Base-by-base conservation (phyloP, 2,888 invertebrate species). In the Hypsopygia costalis region DNA sequence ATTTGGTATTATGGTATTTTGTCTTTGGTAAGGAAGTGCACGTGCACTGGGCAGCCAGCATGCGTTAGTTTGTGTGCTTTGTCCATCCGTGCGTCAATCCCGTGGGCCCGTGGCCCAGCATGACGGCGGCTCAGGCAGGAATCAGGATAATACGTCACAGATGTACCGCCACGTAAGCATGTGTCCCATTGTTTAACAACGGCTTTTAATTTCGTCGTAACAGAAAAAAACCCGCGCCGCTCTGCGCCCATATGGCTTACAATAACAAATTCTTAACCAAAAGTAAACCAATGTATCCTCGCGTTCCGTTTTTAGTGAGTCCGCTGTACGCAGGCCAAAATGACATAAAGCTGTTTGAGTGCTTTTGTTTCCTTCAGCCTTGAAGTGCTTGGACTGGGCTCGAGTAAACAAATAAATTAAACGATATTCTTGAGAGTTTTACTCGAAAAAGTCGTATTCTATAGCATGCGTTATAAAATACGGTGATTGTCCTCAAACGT, bases 181-280 rank as follows among this genome's bases (percentile, higher is more conserved):
- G 71, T 83, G 81, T 78, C 78, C 76, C 65, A 81, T 83, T 82
- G 81, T 81, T 82, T 81, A 78, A 76, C 69, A 70, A 68, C 64
- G 67, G 70, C 64, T 73, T 39, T 73, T 74, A 76, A 74, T 75
- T 73, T 77, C 74, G 66, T 75, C 74, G 77, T 74, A 77, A 77
- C 69, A 67, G 63, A 71, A 78, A 81, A 78, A 33, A 57, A 65
- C 52, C 62, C 56, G 56, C 58, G 56, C 72, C 74, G 72, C 68
- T 65, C 77, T 72, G 80, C 70, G 69, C 66, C 76, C 85, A 83
- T 81, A 83, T 85, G 85, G 82, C 78, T 81, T 72, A 81, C 71
- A 81, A 83, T 74, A 85, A 85, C 83, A 85, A 82, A 82, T 81
- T 81, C 81, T 81, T 81, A 81, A 82, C 82, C 81, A 71, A 81